Evolutionary conservation across 2,888 invertebrate genomes (phyloP).

Genomic region (Ormyrus labotus): DNA sequence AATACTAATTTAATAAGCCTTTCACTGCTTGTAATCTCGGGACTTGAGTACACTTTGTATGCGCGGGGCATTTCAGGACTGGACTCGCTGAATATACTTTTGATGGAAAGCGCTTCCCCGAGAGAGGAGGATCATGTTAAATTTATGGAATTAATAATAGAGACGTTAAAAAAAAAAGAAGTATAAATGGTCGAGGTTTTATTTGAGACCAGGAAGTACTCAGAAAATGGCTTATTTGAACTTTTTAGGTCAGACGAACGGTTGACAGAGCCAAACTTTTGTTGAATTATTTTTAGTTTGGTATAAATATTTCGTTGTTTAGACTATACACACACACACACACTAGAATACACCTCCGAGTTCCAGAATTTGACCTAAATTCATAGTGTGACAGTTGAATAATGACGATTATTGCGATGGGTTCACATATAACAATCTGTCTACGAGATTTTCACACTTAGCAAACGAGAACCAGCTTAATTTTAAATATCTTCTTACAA

Average conservation of each 20-base stretch:
- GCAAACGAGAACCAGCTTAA: too few species aligned
- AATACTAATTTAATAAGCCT: too few species aligned
- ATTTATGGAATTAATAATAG: slow-evolving; percentile 15
- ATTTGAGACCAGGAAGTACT: background rate
- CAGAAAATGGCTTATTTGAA: background rate
- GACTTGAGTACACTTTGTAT: too few species aligned
- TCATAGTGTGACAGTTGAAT: slow-evolving; percentile 30
- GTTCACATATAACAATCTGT: background rate
- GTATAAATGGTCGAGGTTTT: slow-evolving; percentile 20
- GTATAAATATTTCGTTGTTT: slow-evolving; percentile 55
- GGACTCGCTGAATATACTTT: too few species aligned
- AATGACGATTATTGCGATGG: slow-evolving; percentile 30
- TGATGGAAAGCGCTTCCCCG: too few species aligned
- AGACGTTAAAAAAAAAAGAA: slow-evolving; percentile 2
- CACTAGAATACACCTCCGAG: background rate
- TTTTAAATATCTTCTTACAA: too few species aligned
- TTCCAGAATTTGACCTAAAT: slow-evolving; percentile 37
- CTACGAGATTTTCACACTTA: too few species aligned
- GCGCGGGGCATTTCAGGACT: too few species aligned
- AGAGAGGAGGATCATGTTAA: too few species aligned
- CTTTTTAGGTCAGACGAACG: slow-evolving; percentile 35
- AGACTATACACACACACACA: slow-evolving; percentile 18
- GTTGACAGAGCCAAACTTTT: slow-evolving; percentile 29
- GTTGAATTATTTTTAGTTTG: slow-evolving; percentile 37
- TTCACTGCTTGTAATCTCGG: too few species aligned